Evolutionary conservation across 2,797 vertebrate genomes (phyloP).

Genomic region (Channa striata): DNA sequence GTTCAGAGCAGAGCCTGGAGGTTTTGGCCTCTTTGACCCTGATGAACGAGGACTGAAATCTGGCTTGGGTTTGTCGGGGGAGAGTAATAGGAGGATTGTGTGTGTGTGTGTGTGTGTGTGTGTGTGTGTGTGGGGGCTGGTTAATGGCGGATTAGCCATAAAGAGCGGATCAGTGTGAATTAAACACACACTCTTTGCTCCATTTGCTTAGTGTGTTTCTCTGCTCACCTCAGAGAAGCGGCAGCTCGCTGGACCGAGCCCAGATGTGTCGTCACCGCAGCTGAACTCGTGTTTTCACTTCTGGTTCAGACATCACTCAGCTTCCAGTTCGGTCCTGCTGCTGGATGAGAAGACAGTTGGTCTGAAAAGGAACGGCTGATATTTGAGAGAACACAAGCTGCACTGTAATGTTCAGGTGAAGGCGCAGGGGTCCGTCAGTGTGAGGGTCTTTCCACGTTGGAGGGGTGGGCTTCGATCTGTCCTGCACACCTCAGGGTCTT

Average conservation of each 20-base stretch:
- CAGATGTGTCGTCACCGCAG: slow-evolving; percentile 5
- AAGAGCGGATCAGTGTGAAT: slow-evolving; percentile 63
- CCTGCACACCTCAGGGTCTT: too few species aligned
- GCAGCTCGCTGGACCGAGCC: slow-evolving; percentile 36
- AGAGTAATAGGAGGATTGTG: slow-evolving; percentile 2
- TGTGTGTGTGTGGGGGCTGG: slow-evolving; percentile 29
- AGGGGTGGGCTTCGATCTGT: too few species aligned
- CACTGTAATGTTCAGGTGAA: too few species aligned
- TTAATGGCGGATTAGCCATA: slow-evolving; percentile 71
- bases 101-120: too few species aligned
- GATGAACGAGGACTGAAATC: slow-evolving; percentile 1
- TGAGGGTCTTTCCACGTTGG: too few species aligned
- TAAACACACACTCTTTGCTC: slow-evolving; percentile 61
- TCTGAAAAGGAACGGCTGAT: too few species aligned
- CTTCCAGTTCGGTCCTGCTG: slow-evolving; percentile 7
- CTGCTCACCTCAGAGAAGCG: slow-evolving; percentile 36
- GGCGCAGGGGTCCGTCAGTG: too few species aligned
- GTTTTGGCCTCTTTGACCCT: slow-evolving; percentile 16
- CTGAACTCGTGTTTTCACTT: slow-evolving; percentile 18
- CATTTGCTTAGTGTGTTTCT: slow-evolving; percentile 48
- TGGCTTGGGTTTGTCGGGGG: slow-evolving; percentile 12
- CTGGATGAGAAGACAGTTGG: not conserved
- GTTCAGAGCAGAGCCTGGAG: slow-evolving; percentile 31
- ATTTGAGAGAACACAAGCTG: too few species aligned
- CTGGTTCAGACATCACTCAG: slow-evolving; percentile 7